Evolutionary conservation across 1,140 invertebrate species (phyloP), one percentile per base, ranked within the genome.

Genomic region (Zaprionus nigranus): DNA sequence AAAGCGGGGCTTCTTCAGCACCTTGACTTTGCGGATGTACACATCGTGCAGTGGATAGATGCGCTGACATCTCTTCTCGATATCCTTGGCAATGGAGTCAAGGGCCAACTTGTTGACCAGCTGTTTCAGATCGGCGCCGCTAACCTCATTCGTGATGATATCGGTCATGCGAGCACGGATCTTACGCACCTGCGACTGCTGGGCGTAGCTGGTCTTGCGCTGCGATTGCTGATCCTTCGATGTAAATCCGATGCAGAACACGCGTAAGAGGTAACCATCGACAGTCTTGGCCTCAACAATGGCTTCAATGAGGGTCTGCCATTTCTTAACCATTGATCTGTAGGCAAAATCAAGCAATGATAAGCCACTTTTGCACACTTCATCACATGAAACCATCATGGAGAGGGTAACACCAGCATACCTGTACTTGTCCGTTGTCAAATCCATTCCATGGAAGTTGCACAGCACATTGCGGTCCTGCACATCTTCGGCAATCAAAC

Each of bases 171-270:
- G 99, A 92, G 97, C 97, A 51, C 98, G 95, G 93, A 99, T 99
- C 56, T 95, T 95, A 79, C 97, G 95, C 2, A 99, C 97, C 95
- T 99, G 98, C 36, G 98, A 97, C 91, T 98, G 97, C 93, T 99
- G 98, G 63, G 99, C 99, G 93, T 99, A 99, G 93, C 98, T 98
- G 2, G 99, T 99, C 94, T 99, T 99, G 79, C 97, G 96, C 72
- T 97, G 96, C 77, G 98, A 99, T 76, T 98, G 95, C 63, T 96
- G 95, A 90, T 98, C 97, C 94, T 99, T 99, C 92, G 98, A 97
- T 54, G 99, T 99, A 93, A 99, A 99, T 15, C 98, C 99, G 94
- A 99, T 99, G 94, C 98, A 98, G 94, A 99, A 99, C 28, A 99
- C 96, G 84, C 99, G 95, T 5, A 99, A 94, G 11, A 99, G 93